Evolutionary conservation across 2,888 invertebrate genomes (phyloP).

Genomic region (Dryadula phaetusa): DNA sequence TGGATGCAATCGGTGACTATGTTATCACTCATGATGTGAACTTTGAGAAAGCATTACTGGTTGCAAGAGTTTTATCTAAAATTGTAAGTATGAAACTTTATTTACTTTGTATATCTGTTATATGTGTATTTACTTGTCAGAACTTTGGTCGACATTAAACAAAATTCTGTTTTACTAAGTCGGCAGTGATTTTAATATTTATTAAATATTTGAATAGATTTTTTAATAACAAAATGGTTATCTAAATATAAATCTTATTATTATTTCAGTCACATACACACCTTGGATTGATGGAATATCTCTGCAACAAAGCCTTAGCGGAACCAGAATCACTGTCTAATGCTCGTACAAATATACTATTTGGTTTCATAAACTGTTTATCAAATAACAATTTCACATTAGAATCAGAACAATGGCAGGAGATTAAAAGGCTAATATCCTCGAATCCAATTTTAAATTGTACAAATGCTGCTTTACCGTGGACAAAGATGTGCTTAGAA

Average conservation of each 20-base stretch:
- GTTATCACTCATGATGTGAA: slow-evolving; percentile 78
- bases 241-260: not conserved
- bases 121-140: too few relatives aligned
- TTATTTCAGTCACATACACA: slow-evolving; percentile 82
- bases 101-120: too few relatives aligned
- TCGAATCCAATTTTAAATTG: slow-evolving; percentile 66
- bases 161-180: too few relatives aligned
- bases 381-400: slow-evolving; percentile 86
- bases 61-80: slow-evolving; percentile 81
- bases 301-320: slow-evolving; percentile 75
- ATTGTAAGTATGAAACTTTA: slow-evolving; percentile 75
- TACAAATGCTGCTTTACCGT: slow-evolving; percentile 72
- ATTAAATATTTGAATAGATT: too few relatives aligned
- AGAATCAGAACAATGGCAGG: slow-evolving; percentile 74
- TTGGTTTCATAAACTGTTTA: slow-evolving; percentile 81
- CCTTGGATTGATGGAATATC: slow-evolving; percentile 83
- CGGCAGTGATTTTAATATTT: too few relatives aligned
- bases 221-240: too few relatives aligned
- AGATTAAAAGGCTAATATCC: slow-evolving; percentile 71
- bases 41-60: slow-evolving; percentile 76
- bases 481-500: slow-evolving; percentile 82
- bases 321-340: slow-evolving; percentile 67
- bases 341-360: slow-evolving; percentile 69
- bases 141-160: not conserved
- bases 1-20: slow-evolving; percentile 82